Conservation (phyloP, 2,797 vertebrate genomes). For the Enteromius thamalakanensis region DNA sequence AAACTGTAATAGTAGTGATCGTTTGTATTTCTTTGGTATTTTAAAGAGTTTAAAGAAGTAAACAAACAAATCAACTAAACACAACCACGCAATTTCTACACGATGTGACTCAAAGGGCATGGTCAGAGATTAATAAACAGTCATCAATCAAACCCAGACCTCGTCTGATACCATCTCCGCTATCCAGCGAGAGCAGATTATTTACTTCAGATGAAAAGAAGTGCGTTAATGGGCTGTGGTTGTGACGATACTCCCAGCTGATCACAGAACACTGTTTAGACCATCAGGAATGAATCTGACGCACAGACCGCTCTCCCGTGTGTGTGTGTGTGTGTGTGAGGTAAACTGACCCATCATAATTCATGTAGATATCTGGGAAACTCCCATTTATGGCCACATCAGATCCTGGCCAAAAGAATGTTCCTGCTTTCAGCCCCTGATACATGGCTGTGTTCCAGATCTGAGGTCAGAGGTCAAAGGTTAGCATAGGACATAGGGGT, state of each 20-base stretch:
- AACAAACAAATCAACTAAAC: too few relatives aligned
- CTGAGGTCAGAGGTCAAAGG: slow-evolving; percentile 58
- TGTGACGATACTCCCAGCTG: not conserved
- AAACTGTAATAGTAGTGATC: too few relatives aligned
- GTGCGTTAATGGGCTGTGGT: not conserved
- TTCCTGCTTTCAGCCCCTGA: slow-evolving; percentile 77
- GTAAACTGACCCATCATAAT: slow-evolving; percentile 70
- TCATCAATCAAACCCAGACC: not conserved
- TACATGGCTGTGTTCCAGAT: slow-evolving; percentile 78
- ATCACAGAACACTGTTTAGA: not conserved
- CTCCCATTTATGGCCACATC: slow-evolving; percentile 79
- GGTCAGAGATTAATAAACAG: not conserved
- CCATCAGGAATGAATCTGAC: not conserved
- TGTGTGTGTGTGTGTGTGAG: not conserved
- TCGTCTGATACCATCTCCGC: not conserved
- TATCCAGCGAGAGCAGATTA: not conserved
- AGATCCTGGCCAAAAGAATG: slow-evolving; percentile 83
- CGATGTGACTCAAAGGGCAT: too few relatives aligned
- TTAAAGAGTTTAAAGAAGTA: too few relatives aligned
- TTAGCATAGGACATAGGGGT: not conserved
- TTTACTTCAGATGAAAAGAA: not conserved
- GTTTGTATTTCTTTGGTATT: too few relatives aligned
- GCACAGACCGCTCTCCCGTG: not conserved
- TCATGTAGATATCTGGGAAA: slow-evolving; percentile 70
- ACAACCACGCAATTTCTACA: too few relatives aligned